Evolutionary conservation across 2,113 vertebrate species (phyloP).

Genomic region (Percopsis transmontana): DNA sequence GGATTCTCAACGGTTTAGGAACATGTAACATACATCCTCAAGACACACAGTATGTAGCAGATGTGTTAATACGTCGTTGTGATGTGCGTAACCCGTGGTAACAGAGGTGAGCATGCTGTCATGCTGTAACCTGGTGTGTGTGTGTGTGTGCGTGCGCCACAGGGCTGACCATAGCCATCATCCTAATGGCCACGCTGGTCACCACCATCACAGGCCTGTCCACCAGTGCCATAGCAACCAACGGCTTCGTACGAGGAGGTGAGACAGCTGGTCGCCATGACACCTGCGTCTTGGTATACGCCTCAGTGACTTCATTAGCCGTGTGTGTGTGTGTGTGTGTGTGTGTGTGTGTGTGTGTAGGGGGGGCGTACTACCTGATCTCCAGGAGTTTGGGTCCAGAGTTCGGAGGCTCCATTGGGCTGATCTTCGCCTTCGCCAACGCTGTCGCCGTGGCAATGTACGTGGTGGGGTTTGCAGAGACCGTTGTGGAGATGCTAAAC

Average conservation of each 20-base stretch:
- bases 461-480: constrained; percentile 97
- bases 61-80: no score
- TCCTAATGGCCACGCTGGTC: constrained; percentile 91
- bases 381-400: constrained; percentile 95
- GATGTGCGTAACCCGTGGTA: no score
- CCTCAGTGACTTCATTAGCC: neutral
- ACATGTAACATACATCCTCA: no score
- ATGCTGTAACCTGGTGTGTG: no score
- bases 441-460: constrained; percentile 99
- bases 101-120: no score
- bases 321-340: neutral
- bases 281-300: no score
- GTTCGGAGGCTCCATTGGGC: constrained; percentile 95
- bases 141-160: constrained; percentile 11
- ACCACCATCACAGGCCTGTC: constrained; percentile 97
- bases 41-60: no score
- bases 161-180: constrained; percentile 88
- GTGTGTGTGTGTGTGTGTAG: constrained; percentile 43
- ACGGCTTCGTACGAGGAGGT: constrained; percentile 98
- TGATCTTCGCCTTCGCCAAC: constrained; percentile 97
- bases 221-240: constrained; percentile 96
- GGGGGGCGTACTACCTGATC: constrained; percentile 97
- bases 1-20: no score
- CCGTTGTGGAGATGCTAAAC: constrained; percentile 92
- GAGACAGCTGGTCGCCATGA: constrained; percentile 31